phyloP scores from a whole-genome alignment of 1,140 invertebrate genomes.

The Steinernema khuongi region DNA sequence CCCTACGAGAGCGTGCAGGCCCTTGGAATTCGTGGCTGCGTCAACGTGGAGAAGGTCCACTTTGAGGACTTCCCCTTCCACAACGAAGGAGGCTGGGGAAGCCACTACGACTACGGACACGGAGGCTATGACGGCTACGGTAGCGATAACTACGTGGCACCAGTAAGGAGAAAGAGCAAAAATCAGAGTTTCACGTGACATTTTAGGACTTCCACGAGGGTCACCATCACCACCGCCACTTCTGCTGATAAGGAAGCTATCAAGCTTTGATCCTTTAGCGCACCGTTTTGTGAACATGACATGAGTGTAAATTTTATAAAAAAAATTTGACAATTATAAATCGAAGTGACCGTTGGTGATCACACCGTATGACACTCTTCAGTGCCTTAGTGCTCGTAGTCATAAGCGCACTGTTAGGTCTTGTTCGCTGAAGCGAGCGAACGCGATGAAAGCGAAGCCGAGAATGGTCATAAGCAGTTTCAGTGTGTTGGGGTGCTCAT shows the following conservation, averaged over 20 bases:
- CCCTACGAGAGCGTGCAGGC: constrained; percentile 13
- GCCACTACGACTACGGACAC: not conserved
- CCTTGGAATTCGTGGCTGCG: not conserved
- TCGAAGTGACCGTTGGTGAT: too few relatives aligned
- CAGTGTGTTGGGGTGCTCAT: constrained; percentile 52
- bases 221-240: not conserved
- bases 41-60: not conserved
- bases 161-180: not conserved
- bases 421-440: too few relatives aligned
- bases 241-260: not conserved
- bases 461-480: constrained; percentile 49
- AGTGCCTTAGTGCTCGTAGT: too few relatives aligned
- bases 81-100: not conserved
- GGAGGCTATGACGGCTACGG: constrained; percentile 2
- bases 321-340: not conserved
- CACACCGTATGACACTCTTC: too few relatives aligned
- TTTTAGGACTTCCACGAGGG: not conserved
- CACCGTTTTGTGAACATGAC: too few relatives aligned
- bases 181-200: not conserved
- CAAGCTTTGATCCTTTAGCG: too few relatives aligned
- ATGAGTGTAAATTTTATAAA: not conserved
- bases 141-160: not conserved
- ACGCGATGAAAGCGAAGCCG: constrained; percentile 46
- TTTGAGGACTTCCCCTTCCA: constrained; percentile 11
- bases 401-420: too few relatives aligned